A percentile compares a stretch with the other conserved stretches of the same genome.
Evolutionary conservation across 2,888 invertebrate genomes (phyloP).

Genomic region (Rhaphigaster nebulosa): DNA sequence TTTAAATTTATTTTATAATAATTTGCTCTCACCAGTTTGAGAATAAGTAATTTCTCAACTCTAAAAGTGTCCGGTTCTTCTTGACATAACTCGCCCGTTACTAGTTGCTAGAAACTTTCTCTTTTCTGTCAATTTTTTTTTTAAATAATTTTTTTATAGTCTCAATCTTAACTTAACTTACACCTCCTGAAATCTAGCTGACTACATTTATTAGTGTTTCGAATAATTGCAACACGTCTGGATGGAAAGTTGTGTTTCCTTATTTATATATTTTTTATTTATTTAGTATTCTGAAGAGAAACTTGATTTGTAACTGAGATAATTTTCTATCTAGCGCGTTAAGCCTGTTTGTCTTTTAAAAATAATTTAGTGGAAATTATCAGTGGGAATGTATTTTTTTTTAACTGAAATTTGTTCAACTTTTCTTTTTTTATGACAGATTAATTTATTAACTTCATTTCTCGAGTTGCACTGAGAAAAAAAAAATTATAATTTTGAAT

Average conservation of each 20-base stretch:
- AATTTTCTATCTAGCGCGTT: neutral
- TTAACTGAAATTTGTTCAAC: too few species aligned
- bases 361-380: too few species aligned
- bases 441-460: too few species aligned
- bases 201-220: neutral
- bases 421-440: too few species aligned
- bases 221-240: neutral
- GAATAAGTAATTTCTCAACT: neutral
- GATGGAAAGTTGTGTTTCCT: neutral
- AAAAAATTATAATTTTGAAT: neutral
- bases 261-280: neutral
- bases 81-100: neutral
- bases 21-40: neutral
- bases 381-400: too few species aligned
- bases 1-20: neutral
- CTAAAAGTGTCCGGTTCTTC: neutral
- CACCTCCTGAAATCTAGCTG: constrained; percentile 8
- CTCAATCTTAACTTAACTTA: neutral
- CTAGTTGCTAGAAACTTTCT: neutral
- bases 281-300: neutral
- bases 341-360: neutral
- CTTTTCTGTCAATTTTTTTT: constrained; percentile 15
- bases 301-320: neutral
- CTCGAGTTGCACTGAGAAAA: too few species aligned
- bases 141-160: neutral